Evolutionary conservation across 2,113 vertebrate species (phyloP).

Genomic region (Cheilinus undulatus): DNA sequence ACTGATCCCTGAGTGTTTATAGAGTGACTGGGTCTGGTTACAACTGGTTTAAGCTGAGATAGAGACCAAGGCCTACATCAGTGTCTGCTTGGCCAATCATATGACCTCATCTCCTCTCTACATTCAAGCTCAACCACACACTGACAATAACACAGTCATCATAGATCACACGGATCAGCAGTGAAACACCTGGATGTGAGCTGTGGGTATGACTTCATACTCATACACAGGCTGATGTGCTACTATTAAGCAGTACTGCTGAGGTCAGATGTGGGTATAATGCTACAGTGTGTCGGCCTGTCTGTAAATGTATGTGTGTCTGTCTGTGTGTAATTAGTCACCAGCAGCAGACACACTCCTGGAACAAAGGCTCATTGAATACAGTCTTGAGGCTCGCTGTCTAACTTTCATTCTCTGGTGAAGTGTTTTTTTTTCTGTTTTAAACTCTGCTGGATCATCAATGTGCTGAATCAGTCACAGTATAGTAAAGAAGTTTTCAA

Average conservation of each 20-base stretch:
- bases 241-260: constrained; percentile 35
- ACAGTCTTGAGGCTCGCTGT: constrained; percentile 24
- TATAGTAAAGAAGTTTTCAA: too few relatives aligned
- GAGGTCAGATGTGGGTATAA: constrained; percentile 66
- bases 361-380: constrained; percentile 72
- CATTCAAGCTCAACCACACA: constrained; percentile 19
- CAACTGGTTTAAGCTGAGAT: not conserved
- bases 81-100: constrained; percentile 51
- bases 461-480: not conserved
- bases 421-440: not conserved
- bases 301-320: constrained; percentile 48
- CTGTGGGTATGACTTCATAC: constrained; percentile 64
- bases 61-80: constrained; percentile 16
- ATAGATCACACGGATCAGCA: constrained; percentile 33
- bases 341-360: constrained; percentile 41
- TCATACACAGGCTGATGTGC: constrained; percentile 16
- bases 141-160: constrained; percentile 32
- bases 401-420: constrained; percentile 1
- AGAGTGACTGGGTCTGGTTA: not conserved
- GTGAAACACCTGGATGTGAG: constrained; percentile 65
- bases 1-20: not conserved
- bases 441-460: not conserved
- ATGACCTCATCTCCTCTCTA: constrained; percentile 60
- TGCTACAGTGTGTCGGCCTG: constrained; percentile 44
- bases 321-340: constrained; percentile 70